Evolutionary conservation across 1,140 invertebrate genomes (phyloP), one percentile per base, ranked within the genome.

Genomic region (Drosophila ercepeae): DNA sequence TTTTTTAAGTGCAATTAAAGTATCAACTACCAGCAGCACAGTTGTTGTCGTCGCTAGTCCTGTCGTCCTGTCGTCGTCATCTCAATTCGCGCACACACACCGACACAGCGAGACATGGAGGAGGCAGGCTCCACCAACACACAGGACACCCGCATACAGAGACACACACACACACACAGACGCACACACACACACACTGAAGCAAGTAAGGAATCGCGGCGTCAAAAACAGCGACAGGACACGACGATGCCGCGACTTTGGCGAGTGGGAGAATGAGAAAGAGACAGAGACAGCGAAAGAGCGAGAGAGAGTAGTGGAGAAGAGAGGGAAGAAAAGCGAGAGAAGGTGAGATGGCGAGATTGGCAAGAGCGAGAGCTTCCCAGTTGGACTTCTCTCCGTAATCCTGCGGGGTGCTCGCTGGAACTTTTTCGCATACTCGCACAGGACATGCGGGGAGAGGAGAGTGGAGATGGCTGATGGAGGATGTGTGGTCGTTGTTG

Each of bases 31-130:
- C 61, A 75, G 60, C 70, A 64, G 53, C 46, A 57, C 34, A 55
- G 46, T 27, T 68, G 48, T 11, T 57, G 44, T 48, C 53, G 44
- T 21, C 51, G 54, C 44, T 57, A 8, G 39, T 39, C 44, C 25
- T 58, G 44, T 55, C 39, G 42, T 53, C 52, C 46, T 73, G 82
- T 68, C 72, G 72, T 86, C 82, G 82, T 86, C 82, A 82, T 86
- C 82, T 84, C 76, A 81, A 88, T 81, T 84, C 81, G 81, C 81
- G 81, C 54, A 71, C 49, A 46, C 48, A 70, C 52, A 52, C 48
- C 52, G 36, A 45, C n/a, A 49, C 13, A 52, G 36, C 11, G 2
- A 32, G 29, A 32, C 25, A 51, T 25, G 23, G 27, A 29, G 27
- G 8, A 29, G 27, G 27, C 27, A 32, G 36, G 36, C 13, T 14